Percentiles rank a stretch among this genome's conserved stretches.
These are phyloP conservation scores for Achatina immaculata DNA, from an alignment of 1,140 invertebrate species.

Conservation along the genomic window DNA sequence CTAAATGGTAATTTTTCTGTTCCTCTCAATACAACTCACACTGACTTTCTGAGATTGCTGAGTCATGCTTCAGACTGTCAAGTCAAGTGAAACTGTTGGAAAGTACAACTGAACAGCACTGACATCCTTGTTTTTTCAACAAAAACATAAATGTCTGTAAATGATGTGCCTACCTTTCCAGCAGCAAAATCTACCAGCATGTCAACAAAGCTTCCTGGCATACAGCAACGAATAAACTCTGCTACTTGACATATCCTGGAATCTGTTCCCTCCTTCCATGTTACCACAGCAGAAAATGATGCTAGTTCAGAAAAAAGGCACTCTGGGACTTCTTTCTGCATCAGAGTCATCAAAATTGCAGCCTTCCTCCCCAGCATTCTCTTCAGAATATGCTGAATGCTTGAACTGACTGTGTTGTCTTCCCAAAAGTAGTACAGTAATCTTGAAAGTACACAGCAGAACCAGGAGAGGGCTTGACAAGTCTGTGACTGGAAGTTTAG, in stretches of 20 bases:
- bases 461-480: constrained; percentile 1
- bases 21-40: too few relatives aligned
- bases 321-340: background rate
- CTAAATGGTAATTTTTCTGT: too few relatives aligned
- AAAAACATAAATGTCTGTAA: background rate
- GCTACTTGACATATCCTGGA: background rate
- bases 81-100: too few relatives aligned
- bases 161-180: constrained; percentile 16
- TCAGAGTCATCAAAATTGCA: background rate
- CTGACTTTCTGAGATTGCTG: too few relatives aligned
- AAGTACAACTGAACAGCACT: too few relatives aligned
- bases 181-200: background rate
- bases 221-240: background rate
- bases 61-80: too few relatives aligned
- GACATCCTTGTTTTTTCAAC: too few relatives aligned
- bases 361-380: background rate
- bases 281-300: background rate
- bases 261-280: background rate
- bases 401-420: background rate
- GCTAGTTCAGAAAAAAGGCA: background rate
- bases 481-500: background rate
- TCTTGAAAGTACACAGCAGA: background rate
- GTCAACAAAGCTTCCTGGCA: constrained; percentile 2
- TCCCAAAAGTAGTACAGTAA: background rate
- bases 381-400: background rate